Conservation (phyloP, 1,140 invertebrate genomes). For the Parapsyche elsis region DNA sequence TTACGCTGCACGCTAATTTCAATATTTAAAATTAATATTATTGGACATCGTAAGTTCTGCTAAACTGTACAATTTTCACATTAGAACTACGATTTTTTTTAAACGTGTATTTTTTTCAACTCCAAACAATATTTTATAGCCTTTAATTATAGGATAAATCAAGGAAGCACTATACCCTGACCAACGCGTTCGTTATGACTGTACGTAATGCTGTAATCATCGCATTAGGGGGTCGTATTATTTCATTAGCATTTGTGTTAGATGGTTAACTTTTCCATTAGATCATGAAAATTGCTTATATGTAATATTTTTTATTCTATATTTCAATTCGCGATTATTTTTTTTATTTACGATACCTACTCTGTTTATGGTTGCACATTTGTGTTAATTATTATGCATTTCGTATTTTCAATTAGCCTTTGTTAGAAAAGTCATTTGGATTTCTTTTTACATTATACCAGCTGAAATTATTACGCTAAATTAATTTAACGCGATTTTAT, state of each 20-base stretch:
- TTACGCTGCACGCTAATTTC: no score
- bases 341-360: no score
- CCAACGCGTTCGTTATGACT: not conserved
- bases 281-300: no score
- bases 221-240: slow-evolving; percentile 11
- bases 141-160: slow-evolving; percentile 26
- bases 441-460: not conserved
- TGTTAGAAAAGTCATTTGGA: no score
- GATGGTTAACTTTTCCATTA: slow-evolving; percentile 16
- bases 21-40: not conserved
- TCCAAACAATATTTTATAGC: not conserved
- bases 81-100: not conserved
- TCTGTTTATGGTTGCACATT: no score
- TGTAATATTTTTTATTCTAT: no score
- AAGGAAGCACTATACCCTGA: not conserved
- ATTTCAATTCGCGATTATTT: no score
- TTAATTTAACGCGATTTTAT: no score
- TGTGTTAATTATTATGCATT: no score
- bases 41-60: not conserved
- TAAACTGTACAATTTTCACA: slow-evolving; percentile 7
- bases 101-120: not conserved
- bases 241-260: slow-evolving; percentile 28
- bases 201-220: slow-evolving; percentile 14
- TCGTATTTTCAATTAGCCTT: no score
- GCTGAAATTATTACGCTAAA: not conserved